These are phyloP conservation scores for Syngnathus rostellatus DNA, from an alignment of 2,797 vertebrate genomes.

Conservation along the genomic window DNA sequence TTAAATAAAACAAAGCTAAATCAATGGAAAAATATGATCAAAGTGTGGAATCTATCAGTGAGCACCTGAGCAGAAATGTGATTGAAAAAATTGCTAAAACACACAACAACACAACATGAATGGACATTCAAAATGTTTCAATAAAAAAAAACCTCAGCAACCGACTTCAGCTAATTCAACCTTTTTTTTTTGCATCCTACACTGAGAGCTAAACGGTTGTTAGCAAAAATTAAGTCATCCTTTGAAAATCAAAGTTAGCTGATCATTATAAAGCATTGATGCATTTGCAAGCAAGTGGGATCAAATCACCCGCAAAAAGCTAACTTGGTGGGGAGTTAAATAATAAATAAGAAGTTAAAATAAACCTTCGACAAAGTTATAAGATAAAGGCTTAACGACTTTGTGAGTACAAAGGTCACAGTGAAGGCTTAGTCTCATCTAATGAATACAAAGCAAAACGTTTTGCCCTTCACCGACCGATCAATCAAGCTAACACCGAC, in stretches of 20 bases:
- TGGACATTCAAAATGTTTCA: background rate
- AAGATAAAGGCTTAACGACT: slow-evolving; percentile 1
- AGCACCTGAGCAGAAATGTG: background rate
- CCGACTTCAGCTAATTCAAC: too few relatives aligned
- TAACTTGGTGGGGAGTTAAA: background rate
- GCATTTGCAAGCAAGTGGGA: too few relatives aligned
- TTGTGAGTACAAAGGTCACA: background rate
- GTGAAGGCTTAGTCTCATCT: background rate
- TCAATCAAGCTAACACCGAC: background rate
- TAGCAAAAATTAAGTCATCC: too few relatives aligned
- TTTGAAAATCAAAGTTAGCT: too few relatives aligned
- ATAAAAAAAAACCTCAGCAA: background rate
- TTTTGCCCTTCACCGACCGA: background rate
- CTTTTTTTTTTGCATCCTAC: too few relatives aligned
- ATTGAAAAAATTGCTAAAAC: background rate
- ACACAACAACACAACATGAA: background rate
- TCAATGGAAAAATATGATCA: background rate
- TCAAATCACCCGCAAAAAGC: background rate
- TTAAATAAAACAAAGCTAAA: background rate
- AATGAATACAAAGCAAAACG: background rate
- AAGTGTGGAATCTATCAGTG: background rate
- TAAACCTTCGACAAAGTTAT: background rate
- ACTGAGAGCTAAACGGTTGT: too few relatives aligned
- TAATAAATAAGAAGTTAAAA: background rate
- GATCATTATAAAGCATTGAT: too few relatives aligned